Evolutionary conservation across 2,888 invertebrate species (phyloP), one percentile per base, ranked within the genome.

Genomic region (Clunio marinus): DNA sequence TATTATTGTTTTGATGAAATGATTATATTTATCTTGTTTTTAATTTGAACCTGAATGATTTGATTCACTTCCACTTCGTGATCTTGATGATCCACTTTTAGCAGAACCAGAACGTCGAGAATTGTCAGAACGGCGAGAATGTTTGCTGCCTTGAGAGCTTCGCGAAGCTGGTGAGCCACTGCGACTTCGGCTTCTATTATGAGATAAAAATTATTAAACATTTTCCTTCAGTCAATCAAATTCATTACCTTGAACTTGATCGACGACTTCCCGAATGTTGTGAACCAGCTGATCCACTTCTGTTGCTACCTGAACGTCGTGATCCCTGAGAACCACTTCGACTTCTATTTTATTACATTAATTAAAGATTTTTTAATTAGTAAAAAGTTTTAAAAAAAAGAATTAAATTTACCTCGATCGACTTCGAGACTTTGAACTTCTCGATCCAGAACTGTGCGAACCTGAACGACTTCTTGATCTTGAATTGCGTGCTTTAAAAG

Each of bases 51-150:
- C 51, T 51, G 51, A 51, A n/a, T 51, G 51, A 51, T 51, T 51
- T 3, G 51, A 51, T 8, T 17, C 58, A 20, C 58, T 58, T 58
- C 58, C 58, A 58, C 57, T 57, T 22, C 69, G 59, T 20, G 72
- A 72, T 32, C 70, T 66, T 2, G 72, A 71, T 1, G 80, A 80
- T 5, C 78, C 69, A 8, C 72, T 72, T 20, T 71, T 46, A 5
- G 72, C 70, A 1, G 74, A 74, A 66, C 67, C 71, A 35, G 69
- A 74, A 70, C 37, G 60, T 8, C 32, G 27, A 28, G 58, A 28
- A 5, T 25, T 24, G 5, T 25, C 58, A 5, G 58, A 58, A 24
- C 25, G 22, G 13, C 58, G 27, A 3, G 58, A 58, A 15, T 58
- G 58, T 2, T 7, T n/a, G 32, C 58, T 58, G 13, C 58, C 58